Base-by-base conservation (phyloP, 2,797 vertebrate genomes). In the Brachyrhaphis roseni region DNA sequence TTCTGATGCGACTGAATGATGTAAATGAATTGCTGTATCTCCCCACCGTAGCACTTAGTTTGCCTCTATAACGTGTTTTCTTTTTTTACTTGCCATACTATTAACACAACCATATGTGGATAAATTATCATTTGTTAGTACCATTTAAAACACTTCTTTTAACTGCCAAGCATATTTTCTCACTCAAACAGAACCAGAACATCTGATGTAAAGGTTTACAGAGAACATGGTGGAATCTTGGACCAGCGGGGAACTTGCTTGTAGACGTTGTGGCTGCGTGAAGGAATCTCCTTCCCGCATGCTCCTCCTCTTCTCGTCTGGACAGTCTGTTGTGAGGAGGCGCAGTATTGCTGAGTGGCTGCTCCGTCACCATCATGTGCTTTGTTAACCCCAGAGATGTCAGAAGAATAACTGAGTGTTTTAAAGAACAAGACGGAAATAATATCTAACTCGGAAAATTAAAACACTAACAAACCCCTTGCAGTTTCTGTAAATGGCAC, bases 11-110 rank as follows among this genome's bases (percentile, higher is more conserved):
- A 90, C 89, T 74, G 74, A 87, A 83, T 78, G 83, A 84, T 88
- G 84, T 79, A 84, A 86, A 79, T 84, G 80, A 82, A 80, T 79
- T 87, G 84, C 81, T 79, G 43, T 74, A 82, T 80, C 91, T 87
- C 81, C 84, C 72, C 87, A 89, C 90, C 86, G 82, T 92, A 94
- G 92, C 92, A 93, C 92, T 94, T 93, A 82, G 87, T 91, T 92
- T 93, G 89, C 87, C 78, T 91, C 85, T 86, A 90, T 86, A 87
- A 92, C 86, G 86, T 90, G 84, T 85, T 79, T 86, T 75, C 78
- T 43, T 75, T 83, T 84, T 90, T 62, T 68, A 71, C 90, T 93
- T 93, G 13, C 89, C 68, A 81, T 82, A 85, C 78, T 87, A 82
- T 79, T 82, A 90, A 77, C 75, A 91, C 83, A 81, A 89, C 78